Evolutionary conservation across 1,140 invertebrate genomes (phyloP).

Genomic region (Ectropis grisescens): DNA sequence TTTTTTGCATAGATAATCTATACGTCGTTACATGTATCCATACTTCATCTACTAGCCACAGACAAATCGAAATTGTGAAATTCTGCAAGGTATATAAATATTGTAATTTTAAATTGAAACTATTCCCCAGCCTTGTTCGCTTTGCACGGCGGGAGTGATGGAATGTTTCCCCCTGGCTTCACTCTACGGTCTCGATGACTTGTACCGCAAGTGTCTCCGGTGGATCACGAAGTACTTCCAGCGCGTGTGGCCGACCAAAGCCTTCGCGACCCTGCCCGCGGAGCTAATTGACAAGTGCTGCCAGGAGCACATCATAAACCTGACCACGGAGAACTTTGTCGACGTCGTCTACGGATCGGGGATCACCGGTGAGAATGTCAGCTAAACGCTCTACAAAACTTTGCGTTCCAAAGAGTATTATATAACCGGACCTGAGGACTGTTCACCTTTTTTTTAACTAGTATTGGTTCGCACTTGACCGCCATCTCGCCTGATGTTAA

Average conservation of each 20-base stretch:
- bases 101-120: too few relatives aligned
- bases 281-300: constrained; percentile 87
- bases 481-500: too few relatives aligned
- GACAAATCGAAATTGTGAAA: too few relatives aligned
- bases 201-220: constrained; percentile 85
- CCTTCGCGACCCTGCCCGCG: constrained; percentile 84
- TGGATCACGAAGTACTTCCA: constrained; percentile 90
- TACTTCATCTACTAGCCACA: too few relatives aligned
- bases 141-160: constrained; percentile 82
- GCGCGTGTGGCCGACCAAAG: constrained; percentile 88
- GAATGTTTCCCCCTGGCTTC: constrained; percentile 87
- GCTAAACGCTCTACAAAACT: too few relatives aligned
- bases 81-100: too few relatives aligned
- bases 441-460: constrained; percentile 2
- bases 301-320: constrained; percentile 82
- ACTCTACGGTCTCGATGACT: constrained; percentile 88
- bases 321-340: constrained; percentile 66
- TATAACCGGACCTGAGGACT: too few relatives aligned
- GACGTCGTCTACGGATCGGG: constrained; percentile 54
- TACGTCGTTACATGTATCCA: too few relatives aligned
- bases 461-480: too few relatives aligned
- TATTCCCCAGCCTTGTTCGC: constrained; percentile 82
- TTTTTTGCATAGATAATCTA: too few relatives aligned
- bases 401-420: too few relatives aligned
- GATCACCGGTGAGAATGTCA: constrained; percentile 37